Base-by-base conservation (phyloP, 2,113 vertebrate genomes). In the Tragelaphus scriptus region DNA sequence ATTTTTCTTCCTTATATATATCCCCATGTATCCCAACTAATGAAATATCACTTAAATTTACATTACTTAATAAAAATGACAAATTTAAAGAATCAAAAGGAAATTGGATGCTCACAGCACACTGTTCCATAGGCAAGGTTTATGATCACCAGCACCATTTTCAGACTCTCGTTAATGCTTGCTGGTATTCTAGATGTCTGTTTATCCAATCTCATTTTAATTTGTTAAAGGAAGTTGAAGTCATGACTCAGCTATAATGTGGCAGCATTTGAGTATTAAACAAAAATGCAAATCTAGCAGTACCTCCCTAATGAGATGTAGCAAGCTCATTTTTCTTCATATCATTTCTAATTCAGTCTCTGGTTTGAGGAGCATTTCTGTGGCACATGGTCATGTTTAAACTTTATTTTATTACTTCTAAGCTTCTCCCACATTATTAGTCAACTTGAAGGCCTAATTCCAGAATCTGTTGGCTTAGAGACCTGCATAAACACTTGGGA, bases 271-370 rank as follows among this genome's bases (percentile, higher is more conserved):
- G 87, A 98, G 98, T 98, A 98, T 98, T 98, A 98, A 98, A 98
- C 96, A 97, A 98, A 99, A 98, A 98, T 98, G 98, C 98, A 98
- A 99, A 99, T 98, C 98, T 90, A 98, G 98, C 98, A 98, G 90
- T 97, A 97, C 96, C 93, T 91, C 53, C 88, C 98, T 98, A 98
- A 99, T 98, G 98, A 98, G 98, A 98, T 98, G 97, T 94, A 98
- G 98, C 96, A 96, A 98, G 80, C 96, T 97, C 91, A 95, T 98
- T 98, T 98, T 98, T 98, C 98, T 98, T 98, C 82, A 49, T 95
- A 97, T 98, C 98, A 98, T 97, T 97, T 98, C 97, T 98, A 98
- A 98, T 90, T 97, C 94, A 53, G 36, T 90, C 97, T 98, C 93
- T 97, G 93, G 98, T 97, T 93, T 91, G 14, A 93, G 97, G 86